phyloP scores from a whole-genome alignment of 2,888 invertebrate genomes.

The Agrochola lychnidis region DNA sequence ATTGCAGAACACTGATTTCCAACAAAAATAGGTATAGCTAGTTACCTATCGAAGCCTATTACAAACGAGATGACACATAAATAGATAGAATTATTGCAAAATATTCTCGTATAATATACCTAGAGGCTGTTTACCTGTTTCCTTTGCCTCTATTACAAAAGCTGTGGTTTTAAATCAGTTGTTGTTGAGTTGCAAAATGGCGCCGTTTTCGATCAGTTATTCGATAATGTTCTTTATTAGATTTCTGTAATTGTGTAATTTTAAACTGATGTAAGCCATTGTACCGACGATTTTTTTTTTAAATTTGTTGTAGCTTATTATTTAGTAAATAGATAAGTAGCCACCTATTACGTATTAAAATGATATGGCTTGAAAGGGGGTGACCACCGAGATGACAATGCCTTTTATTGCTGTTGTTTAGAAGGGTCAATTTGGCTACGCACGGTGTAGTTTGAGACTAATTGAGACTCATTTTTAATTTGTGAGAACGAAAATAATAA shows the following conservation, averaged over 20 bases:
- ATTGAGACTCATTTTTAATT: too few species aligned
- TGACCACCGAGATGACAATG: neutral
- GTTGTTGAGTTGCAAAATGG: conserved; percentile 44
- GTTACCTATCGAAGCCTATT: neutral
- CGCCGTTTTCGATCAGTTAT: conserved; percentile 19
- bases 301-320: conserved; percentile 4
- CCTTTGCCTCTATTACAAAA: conserved; percentile 44
- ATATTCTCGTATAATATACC: conserved; percentile 3
- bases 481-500: too few species aligned
- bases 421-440: too few species aligned
- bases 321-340: neutral
- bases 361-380: too few species aligned
- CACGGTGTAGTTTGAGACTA: too few species aligned
- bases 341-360: too few species aligned
- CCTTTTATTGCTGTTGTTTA: too few species aligned
- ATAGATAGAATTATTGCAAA: conserved; percentile 10
- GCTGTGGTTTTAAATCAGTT: conserved; percentile 41
- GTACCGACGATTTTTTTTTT: conserved; percentile 2
- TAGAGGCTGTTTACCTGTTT: conserved; percentile 34
- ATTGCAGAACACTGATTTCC: neutral
- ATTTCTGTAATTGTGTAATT: conserved; percentile 34
- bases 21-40: neutral
- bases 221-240: conserved; percentile 22
- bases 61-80: neutral
- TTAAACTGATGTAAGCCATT: conserved; percentile 10